Conservation (phyloP, 2,888 invertebrate genomes). For the Pseudoips prasinana region DNA sequence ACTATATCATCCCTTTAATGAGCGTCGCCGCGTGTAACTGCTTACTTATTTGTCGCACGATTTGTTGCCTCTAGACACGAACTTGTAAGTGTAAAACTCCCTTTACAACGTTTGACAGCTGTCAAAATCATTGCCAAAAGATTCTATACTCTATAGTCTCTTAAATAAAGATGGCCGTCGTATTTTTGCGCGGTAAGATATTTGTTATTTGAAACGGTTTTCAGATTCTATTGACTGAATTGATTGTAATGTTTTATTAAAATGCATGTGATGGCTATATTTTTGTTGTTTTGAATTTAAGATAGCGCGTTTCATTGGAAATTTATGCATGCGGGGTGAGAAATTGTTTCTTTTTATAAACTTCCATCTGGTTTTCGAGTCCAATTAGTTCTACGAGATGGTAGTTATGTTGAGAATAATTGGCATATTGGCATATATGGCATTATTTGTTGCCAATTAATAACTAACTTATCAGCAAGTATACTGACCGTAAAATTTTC, state of each 20-base stretch:
- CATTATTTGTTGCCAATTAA: too few species aligned
- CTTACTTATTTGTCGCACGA: constrained; percentile 60
- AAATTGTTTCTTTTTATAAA: neutral
- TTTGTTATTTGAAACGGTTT: constrained; percentile 15
- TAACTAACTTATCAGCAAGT: too few species aligned
- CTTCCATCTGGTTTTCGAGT: too few species aligned
- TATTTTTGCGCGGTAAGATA: neutral
- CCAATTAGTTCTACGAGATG: too few species aligned
- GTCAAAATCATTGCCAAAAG: neutral
- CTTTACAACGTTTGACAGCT: constrained; percentile 14
- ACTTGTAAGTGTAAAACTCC: constrained; percentile 24
- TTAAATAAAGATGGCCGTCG: neutral
- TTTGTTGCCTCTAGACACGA: constrained; percentile 68
- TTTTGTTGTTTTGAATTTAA: constrained; percentile 28
- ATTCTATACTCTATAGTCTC: neutral
- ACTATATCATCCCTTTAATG: constrained; percentile 67
- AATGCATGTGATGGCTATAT: constrained; percentile 27
- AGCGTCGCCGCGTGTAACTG: constrained; percentile 70
- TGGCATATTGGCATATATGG: too few species aligned
- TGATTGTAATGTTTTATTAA: constrained; percentile 35
- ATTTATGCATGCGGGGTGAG: constrained; percentile 7
- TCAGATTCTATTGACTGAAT: constrained; percentile 24
- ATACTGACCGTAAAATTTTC: too few species aligned
- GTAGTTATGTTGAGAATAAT: too few species aligned
- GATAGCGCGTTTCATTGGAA: constrained; percentile 19